Evolutionary conservation across 2,797 vertebrate genomes (phyloP), one percentile per base, ranked within the genome.

Genomic region (Leptoclinus maculatus): DNA sequence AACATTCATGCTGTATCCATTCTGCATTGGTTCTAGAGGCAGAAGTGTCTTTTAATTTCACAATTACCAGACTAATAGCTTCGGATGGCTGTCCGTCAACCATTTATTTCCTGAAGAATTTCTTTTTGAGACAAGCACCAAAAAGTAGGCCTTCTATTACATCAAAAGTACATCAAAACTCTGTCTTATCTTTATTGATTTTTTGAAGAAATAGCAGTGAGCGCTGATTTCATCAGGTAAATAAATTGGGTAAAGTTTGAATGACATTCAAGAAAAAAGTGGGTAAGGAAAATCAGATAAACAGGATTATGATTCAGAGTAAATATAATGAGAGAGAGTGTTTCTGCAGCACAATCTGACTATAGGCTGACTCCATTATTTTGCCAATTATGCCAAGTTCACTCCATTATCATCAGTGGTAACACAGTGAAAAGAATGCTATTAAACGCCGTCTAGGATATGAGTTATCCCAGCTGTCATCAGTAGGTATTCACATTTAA

Each of bases 401-500:
- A 59, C 34, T 74, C 53, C 1, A 60, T 76, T 70, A 69, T 64
- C 57, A 73, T 74, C 49, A 36, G 36, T 32, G 57, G 57, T 7
- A 38, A 17, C 29, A 66, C 11, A 51, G 34, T 82, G 25, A 43
- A 75, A 71, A 75, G 63, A 7, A 47, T 1, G 19, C 49, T 14
- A 4, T 59, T 83, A 23, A 59, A 76, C 66, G 56, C 59, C 43
- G 49, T 74, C 41, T 8, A 25, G 59, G 68, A 79, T 49, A 59
- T 27, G 51, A 74, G 39, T 65, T 39, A 74, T 63, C 53, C 56
- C 38, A 45, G 59, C 34, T 74, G 82, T 80, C 72, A 81, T 87
- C 71, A 34, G 49, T 32, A 58, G 58, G 75, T 71, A 71, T 85
- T 85, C 51, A 73, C 47, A 79, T 85, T 79, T 78, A 74, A 89